These are phyloP conservation scores for Sebastes iracundus DNA, from an alignment of 2,797 vertebrate species.

Conservation along the genomic window DNA sequence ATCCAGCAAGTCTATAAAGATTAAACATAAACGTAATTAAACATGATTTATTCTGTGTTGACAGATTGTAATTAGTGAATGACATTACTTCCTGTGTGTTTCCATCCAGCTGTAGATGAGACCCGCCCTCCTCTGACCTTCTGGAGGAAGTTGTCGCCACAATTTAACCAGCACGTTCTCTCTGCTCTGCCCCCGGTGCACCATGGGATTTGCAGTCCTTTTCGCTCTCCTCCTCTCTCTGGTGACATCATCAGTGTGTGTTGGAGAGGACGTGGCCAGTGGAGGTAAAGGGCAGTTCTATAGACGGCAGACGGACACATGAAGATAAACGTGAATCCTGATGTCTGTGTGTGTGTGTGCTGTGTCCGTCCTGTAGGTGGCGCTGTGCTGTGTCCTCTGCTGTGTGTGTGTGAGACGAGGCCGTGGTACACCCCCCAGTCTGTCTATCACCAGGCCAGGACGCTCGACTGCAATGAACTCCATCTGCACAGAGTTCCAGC, in stretches of 20 bases:
- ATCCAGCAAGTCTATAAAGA: no score
- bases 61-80: neutral
- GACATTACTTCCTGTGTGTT: conserved; percentile 14
- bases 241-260: conserved; percentile 44
- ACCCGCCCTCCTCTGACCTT: neutral
- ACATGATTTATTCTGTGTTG: neutral
- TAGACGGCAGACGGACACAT: neutral
- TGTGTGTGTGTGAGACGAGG: conserved; percentile 87
- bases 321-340: no score
- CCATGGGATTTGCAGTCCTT: conserved; percentile 58
- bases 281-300: conserved; percentile 35
- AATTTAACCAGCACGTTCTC: neutral
- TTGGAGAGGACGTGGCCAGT: conserved; percentile 22
- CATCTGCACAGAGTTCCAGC: conserved; percentile 79
- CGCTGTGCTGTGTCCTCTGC: conserved; percentile 78
- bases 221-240: conserved; percentile 25
- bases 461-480: conserved; percentile 88
- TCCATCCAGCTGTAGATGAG: conserved; percentile 2
- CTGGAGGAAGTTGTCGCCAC: neutral
- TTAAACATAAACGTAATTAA: no score
- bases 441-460: conserved; percentile 85
- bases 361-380: conserved; percentile 47
- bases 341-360: neutral
- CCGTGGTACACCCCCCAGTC: conserved; percentile 90
- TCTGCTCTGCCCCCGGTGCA: conserved; percentile 27